Conservation (phyloP, 2,113 vertebrate species). For the Scophthalmus maximus region DNA sequence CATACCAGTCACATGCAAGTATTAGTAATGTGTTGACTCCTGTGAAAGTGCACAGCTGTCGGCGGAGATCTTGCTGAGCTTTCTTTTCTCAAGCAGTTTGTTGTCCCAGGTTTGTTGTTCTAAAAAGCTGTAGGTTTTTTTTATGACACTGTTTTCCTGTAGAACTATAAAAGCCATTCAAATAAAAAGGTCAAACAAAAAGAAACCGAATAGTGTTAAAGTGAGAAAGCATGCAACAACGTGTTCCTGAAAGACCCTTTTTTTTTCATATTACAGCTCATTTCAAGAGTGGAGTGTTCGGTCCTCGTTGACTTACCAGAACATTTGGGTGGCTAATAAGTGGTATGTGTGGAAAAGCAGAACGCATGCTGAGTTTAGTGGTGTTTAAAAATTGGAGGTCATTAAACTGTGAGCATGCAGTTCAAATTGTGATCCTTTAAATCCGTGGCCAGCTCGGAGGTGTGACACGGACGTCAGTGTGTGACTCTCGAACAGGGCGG, state of each 20-base stretch:
- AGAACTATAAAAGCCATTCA: conserved; percentile 11
- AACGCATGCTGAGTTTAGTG: conserved; percentile 47
- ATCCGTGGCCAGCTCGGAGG: conserved; percentile 32
- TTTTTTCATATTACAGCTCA: neutral
- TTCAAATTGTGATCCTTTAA: conserved; percentile 57
- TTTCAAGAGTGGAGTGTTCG: conserved; percentile 24
- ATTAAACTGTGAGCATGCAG: conserved; percentile 52
- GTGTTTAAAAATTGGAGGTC: conserved; percentile 44
- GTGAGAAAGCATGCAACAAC: conserved; percentile 19
- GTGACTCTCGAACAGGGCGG: conserved; percentile 42
- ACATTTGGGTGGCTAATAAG: conserved; percentile 33
- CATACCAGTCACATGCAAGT: conserved; percentile 5
- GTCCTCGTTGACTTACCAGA: conserved; percentile 32
- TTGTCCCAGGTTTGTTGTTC: conserved; percentile 57
- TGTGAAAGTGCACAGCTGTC: conserved; percentile 52
- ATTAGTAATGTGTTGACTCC: conserved; percentile 49
- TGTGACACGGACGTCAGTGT: conserved; percentile 55
- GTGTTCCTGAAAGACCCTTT: conserved; percentile 12
- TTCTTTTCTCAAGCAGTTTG: conserved; percentile 35
- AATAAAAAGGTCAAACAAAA: conserved; percentile 29
- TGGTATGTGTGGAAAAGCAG: conserved; percentile 22
- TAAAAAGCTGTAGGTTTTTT: conserved; percentile 16
- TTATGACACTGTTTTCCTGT: neutral
- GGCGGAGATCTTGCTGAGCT: conserved; percentile 36
- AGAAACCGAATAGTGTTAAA: conserved; percentile 2